Evolutionary conservation across 2,113 vertebrate genomes (phyloP).

Genomic region (Polypterus bichir): DNA sequence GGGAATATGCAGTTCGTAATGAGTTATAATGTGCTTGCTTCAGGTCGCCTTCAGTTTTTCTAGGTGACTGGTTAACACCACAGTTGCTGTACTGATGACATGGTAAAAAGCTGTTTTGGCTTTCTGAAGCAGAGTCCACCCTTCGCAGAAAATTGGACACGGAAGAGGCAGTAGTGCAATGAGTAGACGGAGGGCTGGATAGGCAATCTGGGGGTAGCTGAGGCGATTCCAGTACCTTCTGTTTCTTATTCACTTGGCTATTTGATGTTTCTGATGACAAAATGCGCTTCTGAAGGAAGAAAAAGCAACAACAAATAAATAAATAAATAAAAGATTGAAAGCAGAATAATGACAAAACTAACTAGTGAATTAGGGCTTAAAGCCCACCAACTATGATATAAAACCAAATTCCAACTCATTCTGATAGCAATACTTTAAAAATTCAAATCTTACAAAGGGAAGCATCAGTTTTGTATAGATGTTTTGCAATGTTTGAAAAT

Average conservation of each 20-base stretch:
- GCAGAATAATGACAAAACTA: no score
- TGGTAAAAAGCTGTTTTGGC: constrained; percentile 34
- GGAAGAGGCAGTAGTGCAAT: constrained; percentile 25
- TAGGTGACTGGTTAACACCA: constrained; percentile 24
- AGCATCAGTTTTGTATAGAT: no score
- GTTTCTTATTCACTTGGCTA: constrained; percentile 50
- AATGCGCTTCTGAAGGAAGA: constrained; percentile 47
- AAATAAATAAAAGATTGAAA: no score
- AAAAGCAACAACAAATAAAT: not conserved
- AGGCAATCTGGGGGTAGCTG: constrained; percentile 38
- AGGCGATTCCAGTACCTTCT: constrained; percentile 38
- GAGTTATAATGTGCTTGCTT: constrained; percentile 26
- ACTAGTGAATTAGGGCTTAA: not conserved
- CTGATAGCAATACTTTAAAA: no score
- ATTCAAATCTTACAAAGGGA: no score
- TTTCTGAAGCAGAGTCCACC: constrained; percentile 30
- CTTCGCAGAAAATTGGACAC: constrained; percentile 31
- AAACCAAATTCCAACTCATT: no score
- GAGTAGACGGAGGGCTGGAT: constrained; percentile 21
- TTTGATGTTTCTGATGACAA: constrained; percentile 37
- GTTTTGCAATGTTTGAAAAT: not conserved
- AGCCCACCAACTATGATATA: no score
- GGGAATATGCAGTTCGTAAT: constrained; percentile 24
- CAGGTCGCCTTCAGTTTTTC: constrained; percentile 26
- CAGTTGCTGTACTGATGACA: constrained; percentile 34